Percentiles rank a stretch among this genome's conserved stretches.
These are phyloP conservation scores for Plebejus argus DNA, from an alignment of 2,888 invertebrate species.

Conservation along the genomic window DNA sequence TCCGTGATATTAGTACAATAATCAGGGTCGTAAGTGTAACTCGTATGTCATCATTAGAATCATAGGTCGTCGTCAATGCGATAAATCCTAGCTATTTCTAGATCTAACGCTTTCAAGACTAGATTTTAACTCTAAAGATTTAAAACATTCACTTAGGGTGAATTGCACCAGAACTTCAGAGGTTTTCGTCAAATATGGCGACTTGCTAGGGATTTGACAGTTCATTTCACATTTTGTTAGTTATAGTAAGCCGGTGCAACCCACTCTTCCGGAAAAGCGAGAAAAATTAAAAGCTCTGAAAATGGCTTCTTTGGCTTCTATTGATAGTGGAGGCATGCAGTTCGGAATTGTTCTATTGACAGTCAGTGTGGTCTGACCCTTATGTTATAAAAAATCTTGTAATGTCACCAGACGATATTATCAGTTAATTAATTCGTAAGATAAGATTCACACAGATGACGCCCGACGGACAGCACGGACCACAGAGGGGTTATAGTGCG, in stretches of 20 bases:
- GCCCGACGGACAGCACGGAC: no score
- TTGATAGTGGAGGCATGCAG: no score
- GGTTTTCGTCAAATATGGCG: no score
- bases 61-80: neutral
- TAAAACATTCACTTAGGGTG: no score
- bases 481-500: no score
- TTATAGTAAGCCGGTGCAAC: no score
- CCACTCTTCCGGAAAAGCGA: no score
- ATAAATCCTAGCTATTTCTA: neutral
- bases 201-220: no score
- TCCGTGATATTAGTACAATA: neutral
- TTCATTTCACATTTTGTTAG: no score
- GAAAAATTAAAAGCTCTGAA: no score
- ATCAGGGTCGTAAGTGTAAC: neutral
- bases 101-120: neutral
- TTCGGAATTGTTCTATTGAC: neutral
- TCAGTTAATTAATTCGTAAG: neutral
- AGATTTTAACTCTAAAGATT: neutral
- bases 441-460: neutral
- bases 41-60: neutral
- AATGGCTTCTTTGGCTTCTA: no score
- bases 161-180: no score
- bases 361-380: neutral
- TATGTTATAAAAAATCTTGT: neutral
- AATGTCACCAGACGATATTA: slow-evolving; percentile 1